Evolutionary conservation across 2,113 vertebrate genomes (phyloP).

Genomic region (Salvator merianae): DNA sequence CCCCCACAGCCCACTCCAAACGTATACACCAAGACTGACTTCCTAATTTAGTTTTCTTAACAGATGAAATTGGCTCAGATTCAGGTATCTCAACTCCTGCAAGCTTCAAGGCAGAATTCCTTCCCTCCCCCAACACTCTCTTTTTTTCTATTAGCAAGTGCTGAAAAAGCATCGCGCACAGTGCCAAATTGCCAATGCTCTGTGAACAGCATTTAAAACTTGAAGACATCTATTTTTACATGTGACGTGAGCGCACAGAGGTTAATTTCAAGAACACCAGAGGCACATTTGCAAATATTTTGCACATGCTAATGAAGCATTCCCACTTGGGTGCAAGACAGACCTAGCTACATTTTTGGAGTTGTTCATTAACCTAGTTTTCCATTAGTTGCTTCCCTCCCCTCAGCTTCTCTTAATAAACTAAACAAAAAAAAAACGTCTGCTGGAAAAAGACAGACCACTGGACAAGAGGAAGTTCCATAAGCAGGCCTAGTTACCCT

Average conservation of each 20-base stretch:
- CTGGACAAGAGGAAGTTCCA: not conserved
- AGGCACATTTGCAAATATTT: not conserved
- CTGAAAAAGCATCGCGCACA: not conserved
- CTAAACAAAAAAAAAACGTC: not conserved
- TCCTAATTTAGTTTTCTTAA: too few relatives aligned
- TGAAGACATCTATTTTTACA: not conserved
- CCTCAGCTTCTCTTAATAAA: not conserved
- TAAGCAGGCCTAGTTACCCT: not conserved
- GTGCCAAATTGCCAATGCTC: too few relatives aligned
- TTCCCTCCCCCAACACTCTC: not conserved
- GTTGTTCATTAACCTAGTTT: conserved; percentile 18
- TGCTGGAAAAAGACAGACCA: not conserved
- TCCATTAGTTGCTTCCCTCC: not conserved
- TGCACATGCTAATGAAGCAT: conserved; percentile 13
- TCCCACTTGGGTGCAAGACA: not conserved
- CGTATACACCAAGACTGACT: too few relatives aligned
- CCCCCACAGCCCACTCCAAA: too few relatives aligned
- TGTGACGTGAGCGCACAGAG: not conserved
- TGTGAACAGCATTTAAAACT: not conserved
- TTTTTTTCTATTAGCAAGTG: not conserved
- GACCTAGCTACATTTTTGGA: not conserved
- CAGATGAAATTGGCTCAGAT: too few relatives aligned
- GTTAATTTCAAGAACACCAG: not conserved
- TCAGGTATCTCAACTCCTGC: too few relatives aligned
- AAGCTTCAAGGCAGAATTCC: not conserved